Evolutionary conservation across 2,888 invertebrate species (phyloP).

Genomic region (Brachycybe producta): DNA sequence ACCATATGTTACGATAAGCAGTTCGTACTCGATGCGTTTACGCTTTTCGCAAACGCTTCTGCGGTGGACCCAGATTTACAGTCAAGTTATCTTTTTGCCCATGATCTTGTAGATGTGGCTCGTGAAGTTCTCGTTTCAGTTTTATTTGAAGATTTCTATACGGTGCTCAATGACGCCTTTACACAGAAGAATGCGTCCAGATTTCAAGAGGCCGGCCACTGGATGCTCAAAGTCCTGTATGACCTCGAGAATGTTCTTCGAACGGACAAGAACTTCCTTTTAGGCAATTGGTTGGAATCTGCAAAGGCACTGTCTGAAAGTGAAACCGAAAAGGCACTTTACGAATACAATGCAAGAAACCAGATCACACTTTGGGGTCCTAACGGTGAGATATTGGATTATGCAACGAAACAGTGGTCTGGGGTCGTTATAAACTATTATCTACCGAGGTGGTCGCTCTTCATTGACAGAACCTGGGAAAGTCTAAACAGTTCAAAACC

Average conservation of each 20-base stretch:
- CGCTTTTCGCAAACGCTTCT: constrained; percentile 35
- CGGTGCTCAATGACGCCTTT: not conserved
- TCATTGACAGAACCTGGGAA: constrained; percentile 46
- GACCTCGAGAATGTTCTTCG: constrained; percentile 53
- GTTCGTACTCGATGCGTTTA: constrained; percentile 10
- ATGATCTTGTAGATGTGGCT: constrained; percentile 76
- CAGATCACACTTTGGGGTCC: constrained; percentile 94
- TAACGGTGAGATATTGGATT: constrained; percentile 73
- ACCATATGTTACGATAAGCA: constrained; percentile 40
- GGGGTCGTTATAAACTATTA: constrained; percentile 45
- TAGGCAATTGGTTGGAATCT: constrained; percentile 55
- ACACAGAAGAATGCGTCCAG: not conserved
- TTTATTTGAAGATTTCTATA: constrained; percentile 42
- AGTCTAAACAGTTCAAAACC: constrained; percentile 40
- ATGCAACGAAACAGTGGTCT: constrained; percentile 87
- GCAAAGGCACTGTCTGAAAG: constrained; percentile 39
- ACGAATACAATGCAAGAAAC: constrained; percentile 72
- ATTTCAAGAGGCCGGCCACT: not conserved
- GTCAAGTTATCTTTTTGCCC: constrained; percentile 36
- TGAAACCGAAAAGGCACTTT: constrained; percentile 30
- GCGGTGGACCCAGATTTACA: constrained; percentile 29
- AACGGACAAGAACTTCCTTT: constrained; percentile 49
- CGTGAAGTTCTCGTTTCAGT: constrained; percentile 64
- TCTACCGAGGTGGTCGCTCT: constrained; percentile 59
- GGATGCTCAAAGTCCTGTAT: constrained; percentile 42